Conservation (phyloP, 2,888 invertebrate species). For the Beris chalybata region DNA sequence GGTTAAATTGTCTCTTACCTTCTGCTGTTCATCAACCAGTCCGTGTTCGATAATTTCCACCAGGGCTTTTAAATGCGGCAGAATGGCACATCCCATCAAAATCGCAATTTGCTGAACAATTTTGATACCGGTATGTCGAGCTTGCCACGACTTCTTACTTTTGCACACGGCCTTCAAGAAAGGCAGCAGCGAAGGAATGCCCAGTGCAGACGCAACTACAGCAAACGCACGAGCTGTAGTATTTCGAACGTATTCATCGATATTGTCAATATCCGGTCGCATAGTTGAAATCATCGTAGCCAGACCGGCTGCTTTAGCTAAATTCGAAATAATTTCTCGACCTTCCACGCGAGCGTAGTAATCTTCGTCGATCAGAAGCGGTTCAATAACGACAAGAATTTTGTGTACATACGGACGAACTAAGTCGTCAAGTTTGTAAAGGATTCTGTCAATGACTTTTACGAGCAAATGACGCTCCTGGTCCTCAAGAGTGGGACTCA, state of each 20-base stretch:
- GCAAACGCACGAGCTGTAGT: constrained; percentile 99
- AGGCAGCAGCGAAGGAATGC: constrained; percentile 93
- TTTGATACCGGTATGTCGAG: constrained; percentile 96
- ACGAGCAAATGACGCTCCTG: constrained; percentile 98
- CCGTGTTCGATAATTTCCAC: constrained; percentile 99
- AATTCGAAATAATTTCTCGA: constrained; percentile 97
- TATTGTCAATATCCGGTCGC: constrained; percentile 99
- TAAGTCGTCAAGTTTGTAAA: constrained; percentile 97
- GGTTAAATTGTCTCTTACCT: constrained; percentile 54
- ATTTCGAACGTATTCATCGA: constrained; percentile 98
- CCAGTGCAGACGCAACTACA: constrained; percentile 98
- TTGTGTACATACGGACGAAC: constrained; percentile 99
- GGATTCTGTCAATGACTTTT: constrained; percentile 97
- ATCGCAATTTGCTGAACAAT: constrained; percentile 99
- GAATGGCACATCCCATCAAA: constrained; percentile 98
- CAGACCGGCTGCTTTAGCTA: constrained; percentile 98
- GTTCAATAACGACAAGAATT: constrained; percentile 98
- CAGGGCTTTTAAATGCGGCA: constrained; percentile 95
- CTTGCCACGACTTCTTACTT: constrained; percentile 99
- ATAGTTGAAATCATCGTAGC: constrained; percentile 99
- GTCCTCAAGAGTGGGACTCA: constrained; percentile 99
- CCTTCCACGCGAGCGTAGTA: constrained; percentile 99
- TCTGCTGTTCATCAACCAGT: constrained; percentile 97
- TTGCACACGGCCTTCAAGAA: constrained; percentile 99
- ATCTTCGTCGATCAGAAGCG: constrained; percentile 97